These are phyloP conservation scores for Amphipyra berbera DNA, from an alignment of 2,888 invertebrate species.

Conservation along the genomic window DNA sequence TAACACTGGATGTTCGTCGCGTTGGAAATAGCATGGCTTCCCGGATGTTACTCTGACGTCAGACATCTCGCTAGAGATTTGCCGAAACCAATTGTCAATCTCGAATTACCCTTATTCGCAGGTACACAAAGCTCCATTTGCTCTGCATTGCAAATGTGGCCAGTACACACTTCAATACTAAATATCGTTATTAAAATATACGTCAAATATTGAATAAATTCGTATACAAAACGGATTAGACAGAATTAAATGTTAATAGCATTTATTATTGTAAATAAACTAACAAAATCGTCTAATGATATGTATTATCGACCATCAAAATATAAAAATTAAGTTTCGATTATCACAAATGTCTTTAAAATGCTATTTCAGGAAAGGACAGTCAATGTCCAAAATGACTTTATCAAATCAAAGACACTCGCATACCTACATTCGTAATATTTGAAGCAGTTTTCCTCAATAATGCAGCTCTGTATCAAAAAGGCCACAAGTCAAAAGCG, in stretches of 20 bases:
- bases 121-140: constrained; percentile 64
- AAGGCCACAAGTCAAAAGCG: constrained; percentile 16
- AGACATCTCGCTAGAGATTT: constrained; percentile 80
- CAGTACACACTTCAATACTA: constrained; percentile 25
- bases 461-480: constrained; percentile 16
- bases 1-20: constrained; percentile 55
- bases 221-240: constrained; percentile 3
- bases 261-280: neutral
- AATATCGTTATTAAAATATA: constrained; percentile 26
- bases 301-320: neutral
- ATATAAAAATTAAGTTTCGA: neutral
- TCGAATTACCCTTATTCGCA: constrained; percentile 68
- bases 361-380: neutral
- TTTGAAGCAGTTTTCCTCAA: constrained; percentile 49
- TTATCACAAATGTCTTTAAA: neutral
- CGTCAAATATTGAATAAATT: constrained; percentile 5
- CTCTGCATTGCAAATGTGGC: constrained; percentile 28
- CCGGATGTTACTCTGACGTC: constrained; percentile 86
- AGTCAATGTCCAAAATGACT: constrained; percentile 30
- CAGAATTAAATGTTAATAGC: neutral
- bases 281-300: neutral
- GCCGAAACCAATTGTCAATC: constrained; percentile 70
- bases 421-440: constrained; percentile 20
- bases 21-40: constrained; percentile 85
- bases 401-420: constrained; percentile 30